Conservation (phyloP, 2,113 vertebrate genomes). For the Neodontobutis hainanensis region DNA sequence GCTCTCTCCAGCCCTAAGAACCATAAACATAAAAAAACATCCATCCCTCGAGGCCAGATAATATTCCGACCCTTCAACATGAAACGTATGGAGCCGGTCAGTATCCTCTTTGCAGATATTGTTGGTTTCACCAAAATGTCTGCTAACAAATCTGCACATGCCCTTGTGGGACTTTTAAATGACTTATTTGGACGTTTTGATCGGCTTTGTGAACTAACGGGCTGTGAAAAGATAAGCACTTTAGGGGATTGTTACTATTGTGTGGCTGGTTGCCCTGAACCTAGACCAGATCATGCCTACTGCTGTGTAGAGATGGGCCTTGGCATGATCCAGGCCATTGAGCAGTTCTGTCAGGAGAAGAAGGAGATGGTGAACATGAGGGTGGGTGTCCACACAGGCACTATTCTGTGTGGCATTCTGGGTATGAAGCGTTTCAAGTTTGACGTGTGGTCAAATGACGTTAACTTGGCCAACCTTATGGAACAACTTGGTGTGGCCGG, state of each 20-base stretch:
- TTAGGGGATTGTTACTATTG: constrained; percentile 99
- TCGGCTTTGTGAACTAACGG: constrained; percentile 92
- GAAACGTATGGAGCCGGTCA: constrained; percentile 97
- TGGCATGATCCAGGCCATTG: constrained; percentile 99
- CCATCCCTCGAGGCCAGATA: constrained; percentile 92
- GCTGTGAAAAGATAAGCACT: constrained; percentile 98
- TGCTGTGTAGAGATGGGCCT: constrained; percentile 99
- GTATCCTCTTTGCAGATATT: constrained; percentile 97
- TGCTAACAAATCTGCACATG: constrained; percentile 96
- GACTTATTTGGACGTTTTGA: constrained; percentile 98
- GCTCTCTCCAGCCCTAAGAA: constrained; percentile 88
- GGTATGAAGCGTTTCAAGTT: constrained; percentile 99
- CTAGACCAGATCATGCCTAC: constrained; percentile 90
- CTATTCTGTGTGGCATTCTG: constrained; percentile 94
- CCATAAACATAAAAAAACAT: constrained; percentile 92
- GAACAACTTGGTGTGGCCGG: constrained; percentile 97
- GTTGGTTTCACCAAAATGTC: constrained; percentile 99
- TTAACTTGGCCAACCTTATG: constrained; percentile 98
- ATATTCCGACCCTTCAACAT: constrained; percentile 98
- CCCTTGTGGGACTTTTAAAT: constrained; percentile 93
- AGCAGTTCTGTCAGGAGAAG: constrained; percentile 97
- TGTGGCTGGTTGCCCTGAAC: constrained; percentile 96
- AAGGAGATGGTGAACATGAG: constrained; percentile 98
- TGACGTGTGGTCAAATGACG: constrained; percentile 98
- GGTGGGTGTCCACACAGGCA: constrained; percentile 96